Evolutionary conservation across 2,797 vertebrate genomes (phyloP).

Genomic region (Artibeus jamaicensis): DNA sequence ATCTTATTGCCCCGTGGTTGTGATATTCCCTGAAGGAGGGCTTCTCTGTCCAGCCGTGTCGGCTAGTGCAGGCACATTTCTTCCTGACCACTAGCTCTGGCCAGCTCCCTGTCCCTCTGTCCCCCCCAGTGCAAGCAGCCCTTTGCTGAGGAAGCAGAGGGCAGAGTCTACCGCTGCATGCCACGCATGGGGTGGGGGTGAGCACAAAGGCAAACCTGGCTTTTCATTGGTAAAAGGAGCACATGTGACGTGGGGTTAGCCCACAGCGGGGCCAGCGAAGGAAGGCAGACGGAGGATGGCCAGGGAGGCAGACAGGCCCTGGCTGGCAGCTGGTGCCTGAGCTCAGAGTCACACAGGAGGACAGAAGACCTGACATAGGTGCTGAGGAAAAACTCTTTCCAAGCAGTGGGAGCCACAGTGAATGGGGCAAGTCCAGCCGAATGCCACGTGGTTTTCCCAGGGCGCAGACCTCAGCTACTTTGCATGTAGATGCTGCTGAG

Average conservation of each 20-base stretch:
- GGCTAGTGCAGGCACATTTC: not conserved
- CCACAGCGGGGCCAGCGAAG: not conserved
- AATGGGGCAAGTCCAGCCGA: not conserved
- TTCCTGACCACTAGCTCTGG: not conserved
- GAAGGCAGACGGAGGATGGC: not conserved
- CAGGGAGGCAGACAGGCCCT: not conserved
- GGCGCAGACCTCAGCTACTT: not conserved
- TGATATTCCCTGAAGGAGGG: not conserved
- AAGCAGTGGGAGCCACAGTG: not conserved
- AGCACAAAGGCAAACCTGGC: not conserved
- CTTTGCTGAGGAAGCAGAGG: conserved; percentile 38
- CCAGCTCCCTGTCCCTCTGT: not conserved
- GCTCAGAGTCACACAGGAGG: not conserved
- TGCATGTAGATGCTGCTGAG: conserved; percentile 11
- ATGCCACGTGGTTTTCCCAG: not conserved
- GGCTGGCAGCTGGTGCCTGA: not conserved
- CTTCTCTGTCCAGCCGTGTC: not conserved
- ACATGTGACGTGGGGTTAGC: not conserved
- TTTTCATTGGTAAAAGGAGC: not conserved
- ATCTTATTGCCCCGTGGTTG: not conserved
- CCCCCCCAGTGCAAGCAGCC: not conserved
- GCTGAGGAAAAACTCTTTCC: not conserved
- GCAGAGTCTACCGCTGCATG: not conserved
- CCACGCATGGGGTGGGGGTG: no score
- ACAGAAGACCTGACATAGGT: not conserved